These are phyloP conservation scores for Lamprologus speciosus DNA, from an alignment of 2,113 vertebrate genomes.

Conservation along the genomic window DNA sequence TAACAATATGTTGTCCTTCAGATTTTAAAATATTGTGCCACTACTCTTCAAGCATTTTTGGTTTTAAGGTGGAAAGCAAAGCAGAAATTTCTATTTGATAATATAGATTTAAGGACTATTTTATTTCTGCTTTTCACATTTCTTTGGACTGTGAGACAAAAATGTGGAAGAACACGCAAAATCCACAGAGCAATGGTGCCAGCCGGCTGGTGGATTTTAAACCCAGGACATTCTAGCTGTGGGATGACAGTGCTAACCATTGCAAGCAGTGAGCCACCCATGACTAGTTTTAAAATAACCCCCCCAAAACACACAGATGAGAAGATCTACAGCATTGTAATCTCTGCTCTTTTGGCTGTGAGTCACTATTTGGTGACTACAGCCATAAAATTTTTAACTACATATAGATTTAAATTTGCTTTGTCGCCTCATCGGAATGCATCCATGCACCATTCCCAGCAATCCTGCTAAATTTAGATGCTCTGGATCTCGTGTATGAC, in stretches of 20 bases:
- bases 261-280: not conserved
- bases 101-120: not conserved
- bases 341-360: not conserved
- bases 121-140: not conserved
- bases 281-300: rapidly evolving
- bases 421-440: not conserved
- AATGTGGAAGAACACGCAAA: not conserved
- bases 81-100: not conserved
- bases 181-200: not conserved
- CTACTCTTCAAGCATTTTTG: not conserved
- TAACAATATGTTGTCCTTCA: not conserved
- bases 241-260: not conserved
- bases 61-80: not conserved
- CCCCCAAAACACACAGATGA: not conserved
- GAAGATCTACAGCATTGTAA: not conserved
- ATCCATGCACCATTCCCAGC: not conserved
- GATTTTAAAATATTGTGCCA: not conserved
- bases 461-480: not conserved
- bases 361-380: not conserved
- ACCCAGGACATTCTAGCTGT: not conserved
- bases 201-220: not conserved
- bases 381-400: not conserved
- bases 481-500: not conserved
- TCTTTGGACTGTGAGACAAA: not conserved
- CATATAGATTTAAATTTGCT: not conserved